A percentile compares a stretch with the other conserved stretches of the same genome.
phyloP scores from a whole-genome alignment of 2,113 vertebrate genomes.

The Bufo gargarizans region DNA sequence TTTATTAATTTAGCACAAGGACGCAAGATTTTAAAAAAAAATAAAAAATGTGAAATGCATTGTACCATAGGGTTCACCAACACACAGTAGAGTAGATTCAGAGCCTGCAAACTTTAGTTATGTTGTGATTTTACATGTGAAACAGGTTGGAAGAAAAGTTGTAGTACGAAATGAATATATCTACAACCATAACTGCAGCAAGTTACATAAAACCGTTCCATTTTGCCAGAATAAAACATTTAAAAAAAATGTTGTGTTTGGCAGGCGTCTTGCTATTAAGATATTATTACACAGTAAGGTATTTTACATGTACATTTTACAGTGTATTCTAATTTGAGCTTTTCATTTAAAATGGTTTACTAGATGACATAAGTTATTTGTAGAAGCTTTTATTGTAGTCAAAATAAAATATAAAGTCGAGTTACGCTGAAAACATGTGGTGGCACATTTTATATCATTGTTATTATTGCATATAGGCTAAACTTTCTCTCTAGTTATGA shows the following conservation, averaged over 20 bases:
- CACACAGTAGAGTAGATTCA: neutral
- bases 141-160: neutral
- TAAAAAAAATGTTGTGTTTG: constrained; percentile 42
- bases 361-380: constrained; percentile 56
- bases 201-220: constrained; percentile 49
- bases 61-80: too few relatives aligned
- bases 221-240: constrained; percentile 49
- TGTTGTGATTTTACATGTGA: neutral
- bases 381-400: constrained; percentile 47
- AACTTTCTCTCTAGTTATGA: constrained; percentile 22
- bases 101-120: neutral
- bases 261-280: constrained; percentile 21
- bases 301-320: constrained; percentile 49
- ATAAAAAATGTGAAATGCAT: too few relatives aligned
- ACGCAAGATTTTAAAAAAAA: too few relatives aligned
- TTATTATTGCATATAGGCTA: neutral
- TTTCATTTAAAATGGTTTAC: constrained; percentile 50
- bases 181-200: constrained; percentile 13
- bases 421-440: constrained; percentile 28
- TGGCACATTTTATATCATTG: constrained; percentile 19
- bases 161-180: neutral
- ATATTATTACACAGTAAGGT: constrained; percentile 43
- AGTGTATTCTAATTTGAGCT: constrained; percentile 42
- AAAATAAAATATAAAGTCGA: constrained; percentile 25
- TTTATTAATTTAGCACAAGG: too few relatives aligned